These are phyloP conservation scores for Caerostris darwini DNA, from an alignment of 1,140 invertebrate species.

Conservation along the genomic window DNA sequence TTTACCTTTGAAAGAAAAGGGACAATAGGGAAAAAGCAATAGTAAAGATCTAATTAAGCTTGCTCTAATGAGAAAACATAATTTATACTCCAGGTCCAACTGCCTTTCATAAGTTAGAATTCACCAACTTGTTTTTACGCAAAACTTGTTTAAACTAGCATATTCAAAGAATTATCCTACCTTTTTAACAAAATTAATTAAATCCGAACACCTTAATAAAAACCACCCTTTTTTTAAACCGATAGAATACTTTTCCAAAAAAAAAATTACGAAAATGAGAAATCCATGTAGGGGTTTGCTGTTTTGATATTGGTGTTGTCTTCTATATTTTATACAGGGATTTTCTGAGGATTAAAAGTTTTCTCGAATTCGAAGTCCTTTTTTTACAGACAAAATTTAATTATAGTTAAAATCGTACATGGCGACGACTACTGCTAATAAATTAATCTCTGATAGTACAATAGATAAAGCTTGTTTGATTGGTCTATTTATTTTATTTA, in stretches of 20 bases:
- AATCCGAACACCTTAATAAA: neutral
- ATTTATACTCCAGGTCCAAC: neutral
- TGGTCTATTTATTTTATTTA: neutral
- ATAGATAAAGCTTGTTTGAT: neutral
- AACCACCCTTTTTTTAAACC: neutral
- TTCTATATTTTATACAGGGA: neutral
- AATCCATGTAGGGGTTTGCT: neutral
- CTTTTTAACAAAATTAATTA: constrained; percentile 9
- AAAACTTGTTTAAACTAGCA: neutral
- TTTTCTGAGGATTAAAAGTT: neutral
- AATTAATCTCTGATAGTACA: neutral
- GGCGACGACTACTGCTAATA: neutral
- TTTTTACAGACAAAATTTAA: neutral
- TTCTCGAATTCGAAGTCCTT: neutral
- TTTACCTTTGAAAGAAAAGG: too few species aligned
- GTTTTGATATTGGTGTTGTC: neutral
- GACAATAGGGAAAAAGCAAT: neutral
- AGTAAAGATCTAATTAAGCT: neutral
- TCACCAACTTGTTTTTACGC: neutral
- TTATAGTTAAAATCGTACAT: neutral
- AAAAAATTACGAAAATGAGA: neutral
- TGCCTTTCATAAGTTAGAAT: neutral
- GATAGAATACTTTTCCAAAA: neutral
- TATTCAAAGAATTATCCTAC: neutral
- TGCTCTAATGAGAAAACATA: neutral